Percentiles rank a stretch among this genome's conserved stretches.
These are phyloP conservation scores for Ctenoplectra terminalis DNA, from an alignment of 1,140 invertebrate genomes.

Conservation along the genomic window DNA sequence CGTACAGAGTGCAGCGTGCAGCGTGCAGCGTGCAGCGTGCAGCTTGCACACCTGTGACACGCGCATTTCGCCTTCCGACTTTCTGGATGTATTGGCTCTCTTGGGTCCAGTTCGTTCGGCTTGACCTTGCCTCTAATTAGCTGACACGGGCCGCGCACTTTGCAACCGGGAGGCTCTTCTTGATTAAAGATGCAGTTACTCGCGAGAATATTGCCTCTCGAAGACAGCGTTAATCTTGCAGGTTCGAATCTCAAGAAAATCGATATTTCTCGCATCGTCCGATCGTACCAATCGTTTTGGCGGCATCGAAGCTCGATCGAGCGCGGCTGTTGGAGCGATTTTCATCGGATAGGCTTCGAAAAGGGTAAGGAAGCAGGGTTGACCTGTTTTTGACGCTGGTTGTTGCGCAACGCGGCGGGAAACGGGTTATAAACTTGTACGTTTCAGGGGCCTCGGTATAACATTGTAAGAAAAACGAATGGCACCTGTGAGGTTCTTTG, in stretches of 20 bases:
- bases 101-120: not conserved
- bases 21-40: constrained; percentile 43
- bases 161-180: not conserved
- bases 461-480: constrained; percentile 25
- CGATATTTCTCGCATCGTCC: not conserved
- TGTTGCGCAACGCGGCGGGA: constrained; percentile 26
- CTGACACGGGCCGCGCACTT: not conserved
- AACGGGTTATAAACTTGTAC: constrained; percentile 29
- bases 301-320: not conserved
- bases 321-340: not conserved
- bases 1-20: not conserved
- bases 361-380: too few species aligned
- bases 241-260: not conserved
- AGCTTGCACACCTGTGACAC: constrained; percentile 58
- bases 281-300: too few species aligned
- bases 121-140: constrained; percentile 55
- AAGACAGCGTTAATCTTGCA: not conserved
- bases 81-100: not conserved
- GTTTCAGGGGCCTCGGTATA: constrained; percentile 6
- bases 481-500: constrained; percentile 45
- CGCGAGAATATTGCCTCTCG: not conserved
- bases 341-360: not conserved
- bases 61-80: constrained; percentile 42
- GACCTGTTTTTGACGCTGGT: not conserved
- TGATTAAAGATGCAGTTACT: constrained; percentile 5